Evolutionary conservation across 2,113 vertebrate genomes (phyloP).

Genomic region (Ochotona curzoniae): DNA sequence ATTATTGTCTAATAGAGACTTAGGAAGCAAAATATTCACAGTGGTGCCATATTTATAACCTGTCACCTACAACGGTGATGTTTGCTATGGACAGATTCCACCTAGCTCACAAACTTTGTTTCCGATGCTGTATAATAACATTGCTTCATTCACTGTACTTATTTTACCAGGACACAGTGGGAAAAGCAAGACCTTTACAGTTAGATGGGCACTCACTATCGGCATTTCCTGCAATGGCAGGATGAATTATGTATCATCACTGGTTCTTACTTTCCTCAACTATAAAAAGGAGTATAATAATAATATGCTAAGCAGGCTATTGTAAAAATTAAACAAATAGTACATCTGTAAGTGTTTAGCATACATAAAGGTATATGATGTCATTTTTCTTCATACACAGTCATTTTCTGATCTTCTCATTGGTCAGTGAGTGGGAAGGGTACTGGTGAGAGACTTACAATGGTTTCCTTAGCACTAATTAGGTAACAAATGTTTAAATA

Average conservation of each 20-base stretch:
- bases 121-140: not conserved
- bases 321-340: slow-evolving; percentile 30
- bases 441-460: slow-evolving; percentile 32
- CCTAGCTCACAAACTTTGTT: not conserved
- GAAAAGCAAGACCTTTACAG: not conserved
- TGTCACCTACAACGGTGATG: not conserved
- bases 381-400: slow-evolving; percentile 32
- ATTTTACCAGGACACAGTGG: not conserved
- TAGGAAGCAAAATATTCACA: not conserved
- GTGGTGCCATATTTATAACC: not conserved
- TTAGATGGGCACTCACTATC: not conserved
- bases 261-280: slow-evolving; percentile 10
- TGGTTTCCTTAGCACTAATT: slow-evolving; percentile 54
- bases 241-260: not conserved
- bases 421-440: slow-evolving; percentile 39
- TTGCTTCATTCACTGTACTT: not conserved
- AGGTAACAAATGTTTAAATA: slow-evolving; percentile 56
- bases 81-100: not conserved
- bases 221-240: not conserved
- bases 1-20: not conserved
- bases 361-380: not conserved
- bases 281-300: not conserved
- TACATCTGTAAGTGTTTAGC: not conserved
- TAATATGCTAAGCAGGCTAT: not conserved
- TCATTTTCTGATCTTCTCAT: slow-evolving; percentile 52